These are phyloP conservation scores for Drosophila prolongata DNA, from an alignment of 2,888 invertebrate species.

Conservation along the genomic window DNA sequence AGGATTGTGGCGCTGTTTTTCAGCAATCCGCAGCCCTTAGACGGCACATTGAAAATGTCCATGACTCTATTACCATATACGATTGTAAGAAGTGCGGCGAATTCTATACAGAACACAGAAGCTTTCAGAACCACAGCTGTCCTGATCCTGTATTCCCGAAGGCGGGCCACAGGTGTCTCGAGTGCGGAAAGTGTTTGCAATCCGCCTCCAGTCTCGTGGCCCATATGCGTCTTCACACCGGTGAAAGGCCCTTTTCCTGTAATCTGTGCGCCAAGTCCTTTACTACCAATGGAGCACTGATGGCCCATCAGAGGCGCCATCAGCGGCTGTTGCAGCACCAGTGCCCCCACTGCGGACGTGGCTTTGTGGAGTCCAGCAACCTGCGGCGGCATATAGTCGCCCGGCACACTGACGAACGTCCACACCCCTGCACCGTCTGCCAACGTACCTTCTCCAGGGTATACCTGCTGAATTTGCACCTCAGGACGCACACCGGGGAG, in stretches of 20 bases:
- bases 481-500: constrained; percentile 82
- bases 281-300: constrained; percentile 78
- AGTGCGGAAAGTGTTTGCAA: constrained; percentile 70
- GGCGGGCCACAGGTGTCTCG: constrained; percentile 55
- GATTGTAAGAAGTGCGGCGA: constrained; percentile 56
- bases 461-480: constrained; percentile 85
- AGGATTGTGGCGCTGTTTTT: constrained; percentile 80
- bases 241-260: constrained; percentile 81
- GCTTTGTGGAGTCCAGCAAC: constrained; percentile 1
- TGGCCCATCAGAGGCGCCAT: constrained; percentile 67
- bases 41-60: constrained; percentile 70
- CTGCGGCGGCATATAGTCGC: not conserved
- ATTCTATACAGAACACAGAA: constrained; percentile 43
- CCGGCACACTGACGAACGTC: not conserved
- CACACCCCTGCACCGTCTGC: constrained; percentile 1
- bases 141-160: not conserved
- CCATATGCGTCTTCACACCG: constrained; percentile 80
- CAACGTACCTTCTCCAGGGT: constrained; percentile 2
- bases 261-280: constrained; percentile 79
- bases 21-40: constrained; percentile 70
- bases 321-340: constrained; percentile 1
- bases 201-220: constrained; percentile 68
- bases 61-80: constrained; percentile 21
- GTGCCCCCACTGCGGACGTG: constrained; percentile 1
- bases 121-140: constrained; percentile 47